A percentile compares a stretch with the other conserved stretches of the same genome.
phyloP scores from a whole-genome alignment of 2,888 invertebrate genomes.

The Orthosia incerta region DNA sequence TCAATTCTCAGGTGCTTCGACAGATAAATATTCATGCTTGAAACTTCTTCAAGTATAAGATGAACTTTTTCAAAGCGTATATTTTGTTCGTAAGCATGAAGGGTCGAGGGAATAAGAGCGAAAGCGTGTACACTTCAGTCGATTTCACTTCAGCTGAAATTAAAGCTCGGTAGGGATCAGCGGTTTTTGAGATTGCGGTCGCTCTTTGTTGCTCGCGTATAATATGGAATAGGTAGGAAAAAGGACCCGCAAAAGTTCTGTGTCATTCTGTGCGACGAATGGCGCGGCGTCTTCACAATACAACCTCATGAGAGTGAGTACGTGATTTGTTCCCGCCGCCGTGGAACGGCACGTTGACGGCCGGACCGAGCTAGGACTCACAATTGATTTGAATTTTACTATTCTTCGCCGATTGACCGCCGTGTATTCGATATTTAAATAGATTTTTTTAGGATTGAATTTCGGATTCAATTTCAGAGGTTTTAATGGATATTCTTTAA shows the following conservation, averaged over 20 bases:
- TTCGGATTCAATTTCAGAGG: slow-evolving; percentile 12
- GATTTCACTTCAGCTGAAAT: slow-evolving; percentile 86
- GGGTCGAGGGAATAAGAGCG: slow-evolving; percentile 84
- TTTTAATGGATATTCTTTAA: slow-evolving; percentile 6
- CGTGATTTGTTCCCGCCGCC: slow-evolving; percentile 45
- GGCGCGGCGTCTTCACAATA: slow-evolving; percentile 59
- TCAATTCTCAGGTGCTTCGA: slow-evolving; percentile 46
- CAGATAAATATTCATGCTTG: slow-evolving; percentile 71
- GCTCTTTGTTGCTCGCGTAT: slow-evolving; percentile 74
- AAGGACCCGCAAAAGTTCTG: slow-evolving; percentile 62
- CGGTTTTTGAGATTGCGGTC: slow-evolving; percentile 78
- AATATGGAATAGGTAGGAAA: slow-evolving; percentile 69
- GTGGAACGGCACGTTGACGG: not conserved
- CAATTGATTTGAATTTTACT: slow-evolving; percentile 38
- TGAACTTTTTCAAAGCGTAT: slow-evolving; percentile 72
- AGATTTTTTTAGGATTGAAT: not conserved
- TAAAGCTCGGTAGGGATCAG: slow-evolving; percentile 81
- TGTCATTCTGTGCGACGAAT: slow-evolving; percentile 64
- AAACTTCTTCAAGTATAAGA: slow-evolving; percentile 68
- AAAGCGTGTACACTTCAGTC: slow-evolving; percentile 87
- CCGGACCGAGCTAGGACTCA: not conserved
- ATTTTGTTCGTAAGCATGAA: slow-evolving; percentile 75
- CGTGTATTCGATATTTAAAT: slow-evolving; percentile 2
- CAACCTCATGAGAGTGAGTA: slow-evolving; percentile 32
- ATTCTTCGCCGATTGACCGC: slow-evolving; percentile 9